Base-by-base conservation (phyloP, 2,888 invertebrate species). In the Rhorus exstirpatorius region DNA sequence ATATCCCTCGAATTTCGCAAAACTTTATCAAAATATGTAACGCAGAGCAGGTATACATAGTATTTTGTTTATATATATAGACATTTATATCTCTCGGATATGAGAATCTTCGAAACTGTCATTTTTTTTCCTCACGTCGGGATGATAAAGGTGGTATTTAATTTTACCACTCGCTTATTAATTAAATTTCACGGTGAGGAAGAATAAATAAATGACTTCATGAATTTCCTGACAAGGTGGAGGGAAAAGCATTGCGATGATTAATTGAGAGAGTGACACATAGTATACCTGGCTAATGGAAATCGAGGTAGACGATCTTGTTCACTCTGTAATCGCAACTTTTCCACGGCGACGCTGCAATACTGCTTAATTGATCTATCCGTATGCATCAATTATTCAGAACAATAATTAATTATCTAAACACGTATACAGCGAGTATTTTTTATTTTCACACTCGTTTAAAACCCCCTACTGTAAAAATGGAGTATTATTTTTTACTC, bases 11-110 rank as follows among this genome's bases (percentile, higher is more conserved):
- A 38, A 60, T 67, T 31, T 24, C 49, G n/a, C n/a, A 24, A 31
- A 79, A 79, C 79, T 74, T 67, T 44, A 21, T 58, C 49, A 67
- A 53, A 67, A 74, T 61, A 26, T 44, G 21, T 38, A 46, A 35
- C 58, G 10, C 8, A 55, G 35, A 31, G 24, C 8, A 60, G 35
- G 49, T 21, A 38, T 19, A 53, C n/a, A 3, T 1, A 14, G 71
- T 31, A 26, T 21, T 60, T 72, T 21, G 41, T 55, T 31, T 6
- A 14, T 61, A 19, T 41, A n/a, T n/a, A n/a, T n/a, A n/a, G n/a
- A n/a, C n/a, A n/a, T n/a, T n/a, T n/a, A n/a, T n/a, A n/a, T n/a
- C n/a, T n/a, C 41, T 21, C 14, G n/a, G 26, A 14, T 31, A 17
- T 31, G 26, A 26, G 35, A 19, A 31, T 49, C 7, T 49, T 26